Evolutionary conservation across 2,888 invertebrate genomes (phyloP), one percentile per base, ranked within the genome.

Genomic region (Rhodophaea formosa): DNA sequence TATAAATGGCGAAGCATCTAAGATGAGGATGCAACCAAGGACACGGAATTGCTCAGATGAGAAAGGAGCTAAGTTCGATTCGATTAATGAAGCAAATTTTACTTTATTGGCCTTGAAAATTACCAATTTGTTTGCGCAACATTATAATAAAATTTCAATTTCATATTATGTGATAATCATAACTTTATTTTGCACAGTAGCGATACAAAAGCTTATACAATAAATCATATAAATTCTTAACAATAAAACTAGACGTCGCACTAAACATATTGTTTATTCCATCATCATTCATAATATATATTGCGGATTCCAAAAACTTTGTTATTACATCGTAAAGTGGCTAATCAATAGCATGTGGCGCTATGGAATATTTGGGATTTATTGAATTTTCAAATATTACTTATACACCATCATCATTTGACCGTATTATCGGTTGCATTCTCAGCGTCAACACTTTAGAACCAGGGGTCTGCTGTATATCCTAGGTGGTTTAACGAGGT

Each of bases 221-320:
- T 64, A 62, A 62, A 64, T 62, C 60, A 54, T 42, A 12, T 8
- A 30, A 46, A 58, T 61, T 58, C 35, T 49, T 32, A 49, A 57
- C 60, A 62, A 56, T 63, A 57, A 62, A 62, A 60, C 57, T 63
- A 57, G 58, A 58, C 56, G 47, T 57, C 59, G 56, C 52, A 62
- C 64, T 59, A 64, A 61, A 59, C 71, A 68, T 68, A 71, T 72
- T 74, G 72, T 79, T 78, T 75, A 79, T 77, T 74, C 77, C 77
- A 74, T 77, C 78, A 78, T 78, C 75, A 68, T 74, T 72, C 69
- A 70, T 63, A 64, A 71, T 80, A 82, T 84, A 84, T 85, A 86
- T 83, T 79, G 77, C 78, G 62, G 79, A 85, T 83, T 78, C 79
- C 79, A 70, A 74, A 77, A 74, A 66, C 76, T 84, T 81, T 86